phyloP scores from a whole-genome alignment of 2,797 vertebrate genomes.

The Bovichtus variegatus region DNA sequence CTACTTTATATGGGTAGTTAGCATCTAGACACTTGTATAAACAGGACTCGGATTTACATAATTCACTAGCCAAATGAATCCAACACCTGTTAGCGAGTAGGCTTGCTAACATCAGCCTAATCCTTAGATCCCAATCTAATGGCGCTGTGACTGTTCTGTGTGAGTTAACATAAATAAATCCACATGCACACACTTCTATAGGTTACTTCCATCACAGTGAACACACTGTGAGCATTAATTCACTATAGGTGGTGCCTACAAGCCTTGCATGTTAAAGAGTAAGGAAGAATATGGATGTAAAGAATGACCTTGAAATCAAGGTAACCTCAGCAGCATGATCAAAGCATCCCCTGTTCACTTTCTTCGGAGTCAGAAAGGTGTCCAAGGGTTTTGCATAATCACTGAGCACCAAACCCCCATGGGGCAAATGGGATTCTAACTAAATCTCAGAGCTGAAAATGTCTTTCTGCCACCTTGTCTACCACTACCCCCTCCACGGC shows the following conservation, averaged over 20 bases:
- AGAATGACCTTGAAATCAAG: constrained; percentile 61
- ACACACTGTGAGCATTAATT: constrained; percentile 21
- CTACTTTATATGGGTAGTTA: neutral
- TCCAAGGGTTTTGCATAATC: constrained; percentile 71
- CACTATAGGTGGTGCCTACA: constrained; percentile 19
- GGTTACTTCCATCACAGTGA: constrained; percentile 7
- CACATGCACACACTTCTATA: constrained; percentile 13
- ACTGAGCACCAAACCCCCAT: constrained; percentile 27
- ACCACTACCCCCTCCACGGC: constrained; percentile 25
- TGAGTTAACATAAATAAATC: constrained; percentile 16
- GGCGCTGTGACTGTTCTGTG: neutral
- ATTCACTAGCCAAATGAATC: neutral
- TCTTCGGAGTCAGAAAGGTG: constrained; percentile 44
- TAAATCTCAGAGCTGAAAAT: constrained; percentile 51
- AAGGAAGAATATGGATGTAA: constrained; percentile 37
- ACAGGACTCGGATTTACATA: neutral
- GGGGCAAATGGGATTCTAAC: constrained; percentile 39
- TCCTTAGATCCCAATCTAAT: neutral
- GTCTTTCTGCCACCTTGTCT: constrained; percentile 46
- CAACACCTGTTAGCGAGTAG: too few relatives aligned
- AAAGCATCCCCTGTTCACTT: constrained; percentile 55
- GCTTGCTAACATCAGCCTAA: neutral
- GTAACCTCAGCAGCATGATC: constrained; percentile 55
- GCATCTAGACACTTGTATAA: neutral
- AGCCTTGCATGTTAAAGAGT: constrained; percentile 41